Evolutionary conservation across 2,888 invertebrate genomes (phyloP).

Genomic region (Thumatha senex): DNA sequence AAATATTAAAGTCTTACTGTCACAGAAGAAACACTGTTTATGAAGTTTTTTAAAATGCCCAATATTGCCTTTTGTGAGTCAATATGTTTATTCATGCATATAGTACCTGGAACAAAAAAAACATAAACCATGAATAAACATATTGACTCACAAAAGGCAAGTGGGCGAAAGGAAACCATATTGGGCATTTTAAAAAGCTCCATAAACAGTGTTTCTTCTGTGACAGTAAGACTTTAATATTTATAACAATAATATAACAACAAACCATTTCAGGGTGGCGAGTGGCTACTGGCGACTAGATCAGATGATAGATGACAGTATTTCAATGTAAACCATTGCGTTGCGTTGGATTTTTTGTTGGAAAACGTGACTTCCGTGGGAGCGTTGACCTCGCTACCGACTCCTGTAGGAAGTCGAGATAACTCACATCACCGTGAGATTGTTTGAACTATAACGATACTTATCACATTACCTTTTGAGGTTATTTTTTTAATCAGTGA

Average conservation of each 20-base stretch:
- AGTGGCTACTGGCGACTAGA: constrained; percentile 40
- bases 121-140: constrained; percentile 37
- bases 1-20: constrained; percentile 65
- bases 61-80: constrained; percentile 43
- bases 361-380: constrained; percentile 67
- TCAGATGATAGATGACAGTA: constrained; percentile 75
- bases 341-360: constrained; percentile 51
- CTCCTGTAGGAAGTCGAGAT: constrained; percentile 63
- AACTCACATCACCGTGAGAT: constrained; percentile 50
- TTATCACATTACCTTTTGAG: constrained; percentile 59
- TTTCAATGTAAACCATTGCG: constrained; percentile 71
- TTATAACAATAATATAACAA: constrained; percentile 19
- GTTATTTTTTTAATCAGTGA: constrained; percentile 43
- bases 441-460: constrained; percentile 55
- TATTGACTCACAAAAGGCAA: constrained; percentile 50
- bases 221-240: constrained; percentile 66
- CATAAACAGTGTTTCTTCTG: constrained; percentile 63
- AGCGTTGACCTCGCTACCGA: constrained; percentile 65
- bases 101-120: too few relatives aligned
- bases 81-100: constrained; percentile 43
- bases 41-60: constrained; percentile 61
- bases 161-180: too few relatives aligned
- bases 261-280: constrained; percentile 59
- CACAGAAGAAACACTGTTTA: constrained; percentile 63
- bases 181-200: constrained; percentile 57